Conservation (phyloP, 2,113 vertebrate species). For the Lycaon pictus region DNA sequence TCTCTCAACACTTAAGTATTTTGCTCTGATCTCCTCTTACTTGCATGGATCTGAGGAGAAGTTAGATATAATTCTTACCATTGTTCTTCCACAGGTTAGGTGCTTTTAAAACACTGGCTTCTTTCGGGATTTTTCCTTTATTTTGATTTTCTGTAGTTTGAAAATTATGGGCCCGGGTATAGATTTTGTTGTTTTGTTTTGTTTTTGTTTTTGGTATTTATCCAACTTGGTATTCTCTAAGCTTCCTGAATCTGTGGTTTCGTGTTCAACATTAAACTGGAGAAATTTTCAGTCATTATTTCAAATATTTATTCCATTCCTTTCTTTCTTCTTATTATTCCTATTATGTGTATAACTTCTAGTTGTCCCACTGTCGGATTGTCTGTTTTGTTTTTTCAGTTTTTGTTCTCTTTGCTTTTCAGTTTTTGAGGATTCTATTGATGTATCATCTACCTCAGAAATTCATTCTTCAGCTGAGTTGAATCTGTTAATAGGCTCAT, state of each 20-base stretch:
- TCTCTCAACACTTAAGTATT: background rate
- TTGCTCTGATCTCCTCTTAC: background rate
- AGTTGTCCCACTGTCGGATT: background rate
- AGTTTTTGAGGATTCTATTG: background rate
- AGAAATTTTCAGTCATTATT: background rate
- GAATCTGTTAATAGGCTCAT: background rate
- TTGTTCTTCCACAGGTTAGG: background rate
- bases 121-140: background rate
- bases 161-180: background rate
- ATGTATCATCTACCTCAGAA: background rate
- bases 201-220: background rate
- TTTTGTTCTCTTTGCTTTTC: background rate
- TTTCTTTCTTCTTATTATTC: background rate
- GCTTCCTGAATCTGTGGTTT: background rate
- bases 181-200: background rate
- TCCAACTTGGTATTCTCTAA: background rate
- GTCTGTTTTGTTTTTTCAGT: background rate
- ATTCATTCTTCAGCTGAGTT: background rate
- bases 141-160: background rate
- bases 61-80: background rate
- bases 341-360: background rate
- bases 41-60: background rate
- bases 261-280: background rate
- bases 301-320: background rate
- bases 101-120: background rate